These are phyloP conservation scores for Macrocentrus cingulum DNA, from an alignment of 1,140 invertebrate genomes.

Conservation along the genomic window DNA sequence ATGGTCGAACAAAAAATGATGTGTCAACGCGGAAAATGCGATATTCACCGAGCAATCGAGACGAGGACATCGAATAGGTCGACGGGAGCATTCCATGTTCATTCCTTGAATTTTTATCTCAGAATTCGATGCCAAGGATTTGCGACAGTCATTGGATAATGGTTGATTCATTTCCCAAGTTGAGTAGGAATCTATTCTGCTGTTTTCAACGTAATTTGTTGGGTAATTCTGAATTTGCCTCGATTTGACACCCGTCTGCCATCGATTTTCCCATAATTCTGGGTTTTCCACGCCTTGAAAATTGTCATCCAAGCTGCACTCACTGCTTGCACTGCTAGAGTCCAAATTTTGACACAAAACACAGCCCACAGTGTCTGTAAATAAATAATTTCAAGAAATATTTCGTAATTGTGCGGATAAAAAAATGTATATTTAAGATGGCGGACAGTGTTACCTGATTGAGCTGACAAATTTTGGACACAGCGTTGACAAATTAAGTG, in stretches of 20 bases:
- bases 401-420: constrained; percentile 41
- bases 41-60: constrained; percentile 50
- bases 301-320: too few relatives aligned
- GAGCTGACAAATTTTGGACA: constrained; percentile 37
- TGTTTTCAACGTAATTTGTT: too few relatives aligned
- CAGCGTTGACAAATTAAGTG: constrained; percentile 46
- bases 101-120: constrained; percentile 5
- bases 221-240: too few relatives aligned
- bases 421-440: too few relatives aligned
- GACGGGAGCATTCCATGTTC: constrained; percentile 43
- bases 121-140: too few relatives aligned
- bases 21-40: constrained; percentile 49
- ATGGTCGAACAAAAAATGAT: constrained; percentile 55
- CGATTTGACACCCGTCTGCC: too few relatives aligned
- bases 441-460: constrained; percentile 40
- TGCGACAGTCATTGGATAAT: too few relatives aligned
- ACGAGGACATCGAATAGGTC: constrained; percentile 50
- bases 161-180: too few relatives aligned
- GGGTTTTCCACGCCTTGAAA: too few relatives aligned
- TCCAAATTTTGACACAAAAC: constrained; percentile 28
- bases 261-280: too few relatives aligned
- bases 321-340: too few relatives aligned
- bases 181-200: too few relatives aligned
- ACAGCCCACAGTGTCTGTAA: constrained; percentile 29
- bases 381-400: constrained; percentile 5